Percentiles rank a stretch among this genome's conserved stretches.
phyloP scores from a whole-genome alignment of 1,140 invertebrate species.

The Caerostris extrusa region DNA sequence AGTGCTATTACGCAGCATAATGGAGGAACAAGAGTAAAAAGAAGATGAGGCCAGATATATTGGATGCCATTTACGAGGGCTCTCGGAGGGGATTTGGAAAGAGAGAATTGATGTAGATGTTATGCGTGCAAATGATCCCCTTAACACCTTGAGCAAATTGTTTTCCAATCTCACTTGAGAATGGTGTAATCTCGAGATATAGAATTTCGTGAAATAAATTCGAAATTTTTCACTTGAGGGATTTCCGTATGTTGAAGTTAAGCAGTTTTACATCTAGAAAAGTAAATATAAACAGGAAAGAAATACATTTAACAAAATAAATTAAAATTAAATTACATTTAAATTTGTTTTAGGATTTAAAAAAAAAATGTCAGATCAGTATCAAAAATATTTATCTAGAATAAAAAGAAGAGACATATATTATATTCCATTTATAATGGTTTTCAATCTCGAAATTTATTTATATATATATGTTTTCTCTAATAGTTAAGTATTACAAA shows the following conservation, averaged over 20 bases:
- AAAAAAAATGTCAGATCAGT: too few species aligned
- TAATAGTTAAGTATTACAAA: too few species aligned
- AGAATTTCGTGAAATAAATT: background rate
- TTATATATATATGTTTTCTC: too few species aligned
- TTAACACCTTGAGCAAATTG: background rate
- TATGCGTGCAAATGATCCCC: background rate
- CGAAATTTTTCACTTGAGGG: background rate
- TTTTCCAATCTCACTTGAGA: background rate
- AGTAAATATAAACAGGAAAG: too few species aligned
- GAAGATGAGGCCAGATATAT: background rate
- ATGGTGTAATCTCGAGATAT: background rate
- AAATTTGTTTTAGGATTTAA: too few species aligned
- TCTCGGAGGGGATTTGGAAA: background rate
- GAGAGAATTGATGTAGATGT: background rate
- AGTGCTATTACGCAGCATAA: background rate
- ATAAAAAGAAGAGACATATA: too few species aligned
- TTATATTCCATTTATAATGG: too few species aligned
- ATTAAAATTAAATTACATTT: too few species aligned
- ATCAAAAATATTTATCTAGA: too few species aligned
- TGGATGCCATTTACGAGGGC: background rate
- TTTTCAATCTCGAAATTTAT: too few species aligned
- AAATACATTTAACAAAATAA: too few species aligned
- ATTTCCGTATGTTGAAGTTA: background rate
- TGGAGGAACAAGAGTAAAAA: background rate
- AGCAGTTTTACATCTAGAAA: too few species aligned